Evolutionary conservation across 2,113 vertebrate species (phyloP).

Genomic region (Cricetomys ansorgei): DNA sequence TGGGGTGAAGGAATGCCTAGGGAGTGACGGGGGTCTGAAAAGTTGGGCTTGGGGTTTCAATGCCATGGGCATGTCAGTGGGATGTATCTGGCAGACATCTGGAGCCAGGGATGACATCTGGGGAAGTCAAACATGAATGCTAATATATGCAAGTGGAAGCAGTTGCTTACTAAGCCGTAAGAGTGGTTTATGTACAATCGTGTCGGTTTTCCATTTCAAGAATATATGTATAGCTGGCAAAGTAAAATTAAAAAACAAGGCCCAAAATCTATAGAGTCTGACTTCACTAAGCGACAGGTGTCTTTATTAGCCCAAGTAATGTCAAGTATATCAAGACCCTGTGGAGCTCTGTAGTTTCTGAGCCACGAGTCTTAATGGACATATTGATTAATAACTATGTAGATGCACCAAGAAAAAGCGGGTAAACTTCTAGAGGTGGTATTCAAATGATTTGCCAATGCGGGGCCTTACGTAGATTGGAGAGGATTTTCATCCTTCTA

Average conservation of each 20-base stretch:
- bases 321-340: background rate
- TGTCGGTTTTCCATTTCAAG: background rate
- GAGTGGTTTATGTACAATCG: background rate
- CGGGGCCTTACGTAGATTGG: background rate
- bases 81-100: background rate
- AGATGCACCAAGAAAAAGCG: background rate
- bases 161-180: background rate
- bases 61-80: background rate
- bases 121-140: background rate
- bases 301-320: background rate
- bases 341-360: background rate
- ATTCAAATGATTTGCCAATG: background rate
- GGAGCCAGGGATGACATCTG: background rate
- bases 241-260: background rate
- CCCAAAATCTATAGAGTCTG: background rate
- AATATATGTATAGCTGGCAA: background rate
- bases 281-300: background rate
- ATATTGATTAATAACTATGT: slow-evolving; percentile 36
- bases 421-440: background rate
- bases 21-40: background rate
- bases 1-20: background rate
- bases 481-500: background rate
- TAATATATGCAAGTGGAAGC: background rate
- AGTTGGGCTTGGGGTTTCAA: background rate
- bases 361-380: background rate